Evolutionary conservation across 2,113 vertebrate species (phyloP).

Genomic region (Thymallus thymallus): DNA sequence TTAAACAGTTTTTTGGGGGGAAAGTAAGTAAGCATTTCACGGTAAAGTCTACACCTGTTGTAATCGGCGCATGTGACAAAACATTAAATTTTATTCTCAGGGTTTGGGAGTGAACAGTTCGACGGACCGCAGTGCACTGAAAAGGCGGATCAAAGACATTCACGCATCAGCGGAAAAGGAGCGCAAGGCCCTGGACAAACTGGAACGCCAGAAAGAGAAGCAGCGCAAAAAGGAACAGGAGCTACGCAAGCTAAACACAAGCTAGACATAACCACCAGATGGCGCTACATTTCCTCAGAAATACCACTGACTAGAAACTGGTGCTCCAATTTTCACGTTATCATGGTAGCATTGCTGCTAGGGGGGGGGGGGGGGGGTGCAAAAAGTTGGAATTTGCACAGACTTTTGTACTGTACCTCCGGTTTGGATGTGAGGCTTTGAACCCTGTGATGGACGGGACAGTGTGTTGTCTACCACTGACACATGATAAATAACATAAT

Average conservation of each 20-base stretch:
- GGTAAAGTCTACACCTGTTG: no score
- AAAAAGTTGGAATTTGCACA: no score
- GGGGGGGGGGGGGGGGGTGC: no score
- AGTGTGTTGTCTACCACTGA: no score
- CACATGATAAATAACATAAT: no score
- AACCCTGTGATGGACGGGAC: no score
- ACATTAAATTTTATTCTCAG: constrained; percentile 43
- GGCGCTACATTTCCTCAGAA: not conserved
- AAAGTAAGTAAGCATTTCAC: no score
- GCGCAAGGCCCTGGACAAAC: constrained; percentile 83
- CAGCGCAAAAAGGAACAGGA: constrained; percentile 78
- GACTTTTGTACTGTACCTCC: no score
- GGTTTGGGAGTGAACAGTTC: constrained; percentile 83
- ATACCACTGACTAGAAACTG: not conserved
- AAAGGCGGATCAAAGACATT: constrained; percentile 84
- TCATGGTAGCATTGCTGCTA: not conserved
- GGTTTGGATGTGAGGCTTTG: no score
- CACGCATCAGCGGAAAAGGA: constrained; percentile 78
- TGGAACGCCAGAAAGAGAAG: constrained; percentile 82
- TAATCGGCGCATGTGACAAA: no score
- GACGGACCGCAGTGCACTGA: constrained; percentile 79
- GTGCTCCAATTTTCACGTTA: no score
- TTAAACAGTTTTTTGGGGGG: no score
- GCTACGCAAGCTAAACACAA: constrained; percentile 76
- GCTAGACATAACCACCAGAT: constrained; percentile 43